Evolutionary conservation across 1,140 invertebrate genomes (phyloP).

Genomic region (Lepidotrigona ventralis): DNA sequence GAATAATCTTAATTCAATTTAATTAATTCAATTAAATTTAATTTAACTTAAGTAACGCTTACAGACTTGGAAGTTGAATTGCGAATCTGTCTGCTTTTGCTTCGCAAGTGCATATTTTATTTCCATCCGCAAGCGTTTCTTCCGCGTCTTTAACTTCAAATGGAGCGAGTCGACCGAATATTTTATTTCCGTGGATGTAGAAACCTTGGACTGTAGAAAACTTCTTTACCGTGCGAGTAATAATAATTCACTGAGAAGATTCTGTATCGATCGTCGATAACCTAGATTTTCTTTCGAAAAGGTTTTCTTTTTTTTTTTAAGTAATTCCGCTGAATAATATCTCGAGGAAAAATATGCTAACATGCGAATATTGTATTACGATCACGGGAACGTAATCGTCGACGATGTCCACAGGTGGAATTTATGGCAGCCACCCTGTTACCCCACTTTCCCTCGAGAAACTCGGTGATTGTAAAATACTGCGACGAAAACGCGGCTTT

Average conservation of each 20-base stretch:
- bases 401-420: slow-evolving; percentile 6
- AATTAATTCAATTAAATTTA: too few relatives aligned
- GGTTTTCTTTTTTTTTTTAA: not conserved
- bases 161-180: not conserved
- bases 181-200: not conserved
- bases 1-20: too few relatives aligned
- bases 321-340: not conserved
- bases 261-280: not conserved
- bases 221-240: not conserved
- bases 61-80: too few relatives aligned
- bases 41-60: too few relatives aligned
- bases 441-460: slow-evolving; percentile 18
- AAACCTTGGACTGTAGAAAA: too few relatives aligned
- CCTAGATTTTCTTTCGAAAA: not conserved
- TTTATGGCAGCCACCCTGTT: slow-evolving; percentile 18
- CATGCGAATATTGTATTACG: slow-evolving; percentile 11
- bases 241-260: not conserved
- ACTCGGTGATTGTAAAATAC: slow-evolving; percentile 36
- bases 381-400: slow-evolving; percentile 16
- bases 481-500: slow-evolving; percentile 30
- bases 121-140: not conserved
- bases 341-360: too few relatives aligned
- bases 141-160: not conserved
- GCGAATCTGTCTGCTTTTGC: not conserved
- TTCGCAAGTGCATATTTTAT: not conserved